These are phyloP conservation scores for Gymnogyps californianus DNA, from an alignment of 2,113 vertebrate species.

Conservation along the genomic window DNA sequence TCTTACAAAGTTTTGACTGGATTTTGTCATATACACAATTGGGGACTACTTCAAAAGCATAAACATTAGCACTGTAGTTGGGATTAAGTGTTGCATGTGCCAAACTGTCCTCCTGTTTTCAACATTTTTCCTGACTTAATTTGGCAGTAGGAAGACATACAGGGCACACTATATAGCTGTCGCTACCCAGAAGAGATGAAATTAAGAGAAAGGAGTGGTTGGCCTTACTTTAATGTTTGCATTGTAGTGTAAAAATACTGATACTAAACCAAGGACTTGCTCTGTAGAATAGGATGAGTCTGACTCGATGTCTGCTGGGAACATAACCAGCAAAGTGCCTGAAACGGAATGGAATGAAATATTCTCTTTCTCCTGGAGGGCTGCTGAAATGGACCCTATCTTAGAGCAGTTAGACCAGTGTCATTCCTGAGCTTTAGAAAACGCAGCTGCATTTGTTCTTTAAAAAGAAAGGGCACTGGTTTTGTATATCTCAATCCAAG, in stretches of 20 bases:
- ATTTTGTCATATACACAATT: background rate
- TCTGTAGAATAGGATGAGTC: background rate
- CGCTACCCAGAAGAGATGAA: background rate
- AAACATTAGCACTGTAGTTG: background rate
- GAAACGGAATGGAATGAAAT: background rate
- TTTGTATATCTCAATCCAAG: background rate
- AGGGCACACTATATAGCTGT: background rate
- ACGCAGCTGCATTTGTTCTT: background rate
- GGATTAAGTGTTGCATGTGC: background rate
- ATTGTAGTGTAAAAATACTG: background rate
- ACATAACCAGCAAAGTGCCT: background rate
- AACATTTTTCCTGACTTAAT: background rate
- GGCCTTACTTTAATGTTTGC: background rate
- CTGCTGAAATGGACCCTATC: background rate
- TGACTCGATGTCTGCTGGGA: background rate
- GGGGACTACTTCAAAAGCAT: background rate
- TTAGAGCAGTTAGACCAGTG: background rate
- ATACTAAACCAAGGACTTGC: background rate
- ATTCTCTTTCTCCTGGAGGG: background rate
- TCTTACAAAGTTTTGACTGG: background rate
- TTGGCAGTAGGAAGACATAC: background rate
- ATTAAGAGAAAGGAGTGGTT: background rate
- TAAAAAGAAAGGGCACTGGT: background rate
- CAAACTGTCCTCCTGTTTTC: slow-evolving; percentile 19
- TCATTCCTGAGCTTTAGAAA: background rate